Conservation (phyloP, 2,888 invertebrate species). For the Ichneumoninae sp. region DNA sequence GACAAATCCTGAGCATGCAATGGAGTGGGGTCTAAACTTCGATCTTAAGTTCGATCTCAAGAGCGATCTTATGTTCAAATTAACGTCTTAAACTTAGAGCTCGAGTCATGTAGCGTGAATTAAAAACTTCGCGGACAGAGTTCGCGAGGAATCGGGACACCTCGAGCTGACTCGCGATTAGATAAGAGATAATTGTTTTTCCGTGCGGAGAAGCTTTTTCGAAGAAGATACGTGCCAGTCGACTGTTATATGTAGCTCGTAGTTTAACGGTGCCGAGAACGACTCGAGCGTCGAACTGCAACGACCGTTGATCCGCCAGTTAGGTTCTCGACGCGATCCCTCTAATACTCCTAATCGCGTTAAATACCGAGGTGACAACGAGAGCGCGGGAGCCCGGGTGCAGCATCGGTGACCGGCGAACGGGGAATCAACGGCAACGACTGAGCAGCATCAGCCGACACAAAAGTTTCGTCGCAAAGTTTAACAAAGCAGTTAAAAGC, state of each 20-base stretch:
- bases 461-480: slow-evolving; percentile 7
- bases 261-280: slow-evolving; percentile 13
- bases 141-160: background rate
- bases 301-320: slow-evolving; percentile 37
- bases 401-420: slow-evolving; percentile 12
- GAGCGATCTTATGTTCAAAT: too few relatives aligned
- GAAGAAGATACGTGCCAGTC: background rate
- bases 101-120: background rate
- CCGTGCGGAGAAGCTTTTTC: slow-evolving; percentile 18
- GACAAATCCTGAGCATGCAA: too few relatives aligned
- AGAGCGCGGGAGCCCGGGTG: background rate
- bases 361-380: slow-evolving; percentile 44
- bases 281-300: slow-evolving; percentile 27
- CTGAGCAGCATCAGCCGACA: slow-evolving; percentile 29
- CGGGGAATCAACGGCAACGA: background rate
- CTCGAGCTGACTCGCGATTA: background rate
- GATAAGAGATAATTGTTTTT: slow-evolving; percentile 31
- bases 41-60: too few relatives aligned
- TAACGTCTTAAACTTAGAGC: too few relatives aligned
- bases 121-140: background rate
- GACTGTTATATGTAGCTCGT: background rate
- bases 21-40: too few relatives aligned
- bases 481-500: slow-evolving; percentile 22
- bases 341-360: slow-evolving; percentile 48
- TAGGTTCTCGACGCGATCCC: slow-evolving; percentile 18